Conservation (phyloP, 2,888 invertebrate genomes). For the Eupsilia transversa region DNA sequence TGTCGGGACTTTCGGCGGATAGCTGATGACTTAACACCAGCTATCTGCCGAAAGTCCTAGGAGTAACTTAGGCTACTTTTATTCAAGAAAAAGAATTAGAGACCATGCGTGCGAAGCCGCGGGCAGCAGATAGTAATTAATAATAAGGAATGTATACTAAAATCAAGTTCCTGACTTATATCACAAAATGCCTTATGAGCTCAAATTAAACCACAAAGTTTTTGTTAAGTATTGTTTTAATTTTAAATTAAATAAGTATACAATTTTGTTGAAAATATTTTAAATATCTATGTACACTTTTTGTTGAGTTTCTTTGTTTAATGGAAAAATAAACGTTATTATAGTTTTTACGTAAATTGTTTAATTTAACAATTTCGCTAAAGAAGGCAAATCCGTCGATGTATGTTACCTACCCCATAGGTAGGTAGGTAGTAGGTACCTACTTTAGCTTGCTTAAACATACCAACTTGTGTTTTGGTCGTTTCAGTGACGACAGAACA, state of each 20-base stretch:
- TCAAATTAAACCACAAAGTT: slow-evolving; percentile 49
- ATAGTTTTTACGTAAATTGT: slow-evolving; percentile 42
- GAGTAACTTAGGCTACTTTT: no score
- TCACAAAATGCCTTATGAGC: slow-evolving; percentile 47
- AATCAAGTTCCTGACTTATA: slow-evolving; percentile 46
- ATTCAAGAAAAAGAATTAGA: no score
- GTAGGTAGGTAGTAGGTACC: neutral
- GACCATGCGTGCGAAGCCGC: no score
- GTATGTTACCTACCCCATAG: neutral
- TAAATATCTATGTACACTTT: no score
- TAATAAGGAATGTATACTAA: slow-evolving; percentile 16
- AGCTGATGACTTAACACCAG: no score
- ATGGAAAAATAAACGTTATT: slow-evolving; percentile 52
- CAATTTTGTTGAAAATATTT: slow-evolving; percentile 42
- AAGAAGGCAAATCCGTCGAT: neutral
- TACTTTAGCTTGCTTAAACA: neutral
- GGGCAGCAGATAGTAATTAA: no score
- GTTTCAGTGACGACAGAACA: neutral
- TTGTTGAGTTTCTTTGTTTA: slow-evolving; percentile 56
- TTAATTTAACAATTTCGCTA: slow-evolving; percentile 37
- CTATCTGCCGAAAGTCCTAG: no score
- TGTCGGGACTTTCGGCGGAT: no score
- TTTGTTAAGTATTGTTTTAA: slow-evolving; percentile 22
- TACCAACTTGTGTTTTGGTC: neutral
- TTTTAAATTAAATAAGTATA: slow-evolving; percentile 14